Base-by-base conservation (phyloP, 2,888 invertebrate genomes). In the Panorpa germanica region DNA sequence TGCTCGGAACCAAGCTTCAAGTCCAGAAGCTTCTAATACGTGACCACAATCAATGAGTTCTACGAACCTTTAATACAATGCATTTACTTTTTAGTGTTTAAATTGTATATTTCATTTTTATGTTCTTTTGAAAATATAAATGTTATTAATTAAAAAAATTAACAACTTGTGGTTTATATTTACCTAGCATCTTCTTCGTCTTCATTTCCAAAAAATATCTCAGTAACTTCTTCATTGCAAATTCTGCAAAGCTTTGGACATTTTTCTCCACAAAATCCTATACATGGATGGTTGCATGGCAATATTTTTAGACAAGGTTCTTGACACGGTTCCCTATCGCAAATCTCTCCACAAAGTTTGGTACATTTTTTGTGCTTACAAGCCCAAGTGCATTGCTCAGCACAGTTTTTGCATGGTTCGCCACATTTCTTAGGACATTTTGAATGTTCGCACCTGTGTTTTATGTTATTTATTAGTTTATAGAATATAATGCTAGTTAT, bases 231-330 rank as follows among this genome's bases (percentile, higher is more conserved):
- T n/a, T 55, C 52, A 35, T 62, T 41, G 50, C 76, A 77, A 10
- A 45, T 27, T 15, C 56, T 48, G 51, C 76, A 77, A 29, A 64
- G 41, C 18, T 47, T 47, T 10, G 70, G 71, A 47, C 75, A 76
- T 7, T 57, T 57, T 47, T 78, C 76, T n/a, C 72, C 73, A 52
- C 77, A 78, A 29, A 72, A 59, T 9, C 76, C 74, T 43, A 69
- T 58, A 50, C 76, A 72, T n/a, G 44, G 43, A 50, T 75, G 74
- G 0, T 55, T 53, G 51, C 76, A 77, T 20, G 39, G 28, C 36
- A 58, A 49, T 12, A 12, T 12, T 33, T 39, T 42, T 10, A 28
- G 9, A 43, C 66, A 66, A 6, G 53, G 48, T 43, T 47, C 41
- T 11, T 35, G 37, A 45, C 67, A 66, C 8, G 63, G 55, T 21